Evolutionary conservation across 2,888 invertebrate species (phyloP), one percentile per base, ranked within the genome.

Genomic region (Anthrax anthrax): DNA sequence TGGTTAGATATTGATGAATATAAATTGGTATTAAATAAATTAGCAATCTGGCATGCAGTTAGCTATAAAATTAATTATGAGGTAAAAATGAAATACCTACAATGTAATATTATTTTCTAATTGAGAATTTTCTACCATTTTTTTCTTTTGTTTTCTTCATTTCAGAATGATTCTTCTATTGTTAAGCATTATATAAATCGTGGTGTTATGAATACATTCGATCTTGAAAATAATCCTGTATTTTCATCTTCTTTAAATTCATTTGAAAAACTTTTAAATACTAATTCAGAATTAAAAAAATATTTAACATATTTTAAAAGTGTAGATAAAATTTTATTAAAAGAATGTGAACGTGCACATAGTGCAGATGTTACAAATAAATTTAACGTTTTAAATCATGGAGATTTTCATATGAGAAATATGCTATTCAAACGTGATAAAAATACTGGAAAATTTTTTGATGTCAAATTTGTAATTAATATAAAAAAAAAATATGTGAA

Each of bases 21-120:
- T 12, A 54, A 63, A 43, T 47, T 68, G 46, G 69, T 70, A 4
- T 52, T 73, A 6, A 60, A 61, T 43, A 69, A 68, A 54, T 56
- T 74, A 50, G 73, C 70, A 2, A 63, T 57, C 50, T 66, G 71
- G 55, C 74, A 73, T 52, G 73, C 72, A 2, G 61, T 66, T 9
- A 42, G 42, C 14, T 17, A 17, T 27, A 40, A 40, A 29, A 17
- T 40, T 4, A 17, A 29, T 29, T 12, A 8, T 12, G 40, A 40
- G 12, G 40, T 40, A 39, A 27, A n/a, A 23, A 14, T 16, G 5
- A 4, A 18, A 19, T 18, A 18, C 3, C n/a, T 38, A n/a, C 2
- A 27, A 23, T 6, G 23, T 23, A 23, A 6, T 23, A 6, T 9
- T 32, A 12, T 32, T 9, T 4, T 32, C 12, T 3, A 32, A 12